These are phyloP conservation scores for Scaptomyza pallida DNA, from an alignment of 1,140 invertebrate species.

Conservation along the genomic window DNA sequence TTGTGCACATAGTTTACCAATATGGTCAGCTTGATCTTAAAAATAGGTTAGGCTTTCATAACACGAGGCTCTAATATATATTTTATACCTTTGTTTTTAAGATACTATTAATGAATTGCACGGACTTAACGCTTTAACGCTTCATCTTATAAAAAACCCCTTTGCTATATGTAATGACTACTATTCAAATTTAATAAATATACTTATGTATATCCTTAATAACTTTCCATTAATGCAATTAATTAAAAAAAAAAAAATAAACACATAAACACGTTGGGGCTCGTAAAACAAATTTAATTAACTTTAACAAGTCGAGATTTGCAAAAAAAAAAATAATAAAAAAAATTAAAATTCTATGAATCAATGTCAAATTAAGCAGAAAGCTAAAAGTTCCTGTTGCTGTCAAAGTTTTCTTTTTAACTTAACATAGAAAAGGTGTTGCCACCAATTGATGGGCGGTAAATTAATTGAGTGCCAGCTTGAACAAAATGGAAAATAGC, in stretches of 20 bases:
- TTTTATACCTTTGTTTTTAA: too few species aligned
- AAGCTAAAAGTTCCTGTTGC: slow-evolving; percentile 52
- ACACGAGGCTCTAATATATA: too few species aligned
- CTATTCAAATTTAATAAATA: too few species aligned
- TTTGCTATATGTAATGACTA: too few species aligned
- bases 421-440: slow-evolving; percentile 75
- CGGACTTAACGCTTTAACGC: too few species aligned
- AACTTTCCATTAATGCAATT: neutral
- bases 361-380: slow-evolving; percentile 45
- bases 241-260: neutral
- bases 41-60: too few species aligned
- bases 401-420: slow-evolving; percentile 53
- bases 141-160: too few species aligned
- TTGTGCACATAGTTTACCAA: too few species aligned
- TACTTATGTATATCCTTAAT: neutral
- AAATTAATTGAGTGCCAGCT: slow-evolving; percentile 69
- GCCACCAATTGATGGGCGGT: slow-evolving; percentile 58
- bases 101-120: too few species aligned
- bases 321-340: too few species aligned
- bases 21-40: too few species aligned
- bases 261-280: too few species aligned
- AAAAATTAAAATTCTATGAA: slow-evolving; percentile 30
- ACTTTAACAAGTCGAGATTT: slow-evolving; percentile 34
- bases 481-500: slow-evolving; percentile 3
- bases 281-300: slow-evolving; percentile 59